These are phyloP conservation scores for Phragmatobia fuliginosa DNA, from an alignment of 2,888 invertebrate genomes.

Conservation along the genomic window DNA sequence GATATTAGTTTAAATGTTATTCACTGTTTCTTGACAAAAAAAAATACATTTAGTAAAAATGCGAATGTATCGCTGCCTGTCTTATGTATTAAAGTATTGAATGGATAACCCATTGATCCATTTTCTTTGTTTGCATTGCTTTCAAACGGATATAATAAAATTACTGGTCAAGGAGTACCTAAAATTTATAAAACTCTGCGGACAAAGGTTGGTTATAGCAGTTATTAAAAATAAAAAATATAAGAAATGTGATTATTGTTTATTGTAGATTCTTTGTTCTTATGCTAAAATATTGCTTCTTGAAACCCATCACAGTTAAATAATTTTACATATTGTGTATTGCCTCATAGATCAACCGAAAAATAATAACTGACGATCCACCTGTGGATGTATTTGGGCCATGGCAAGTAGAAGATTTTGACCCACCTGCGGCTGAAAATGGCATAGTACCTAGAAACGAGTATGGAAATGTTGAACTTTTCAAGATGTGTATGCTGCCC, in stretches of 20 bases:
- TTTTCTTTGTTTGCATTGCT: background rate
- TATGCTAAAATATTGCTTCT: background rate
- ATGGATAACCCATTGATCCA: background rate
- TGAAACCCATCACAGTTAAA: background rate
- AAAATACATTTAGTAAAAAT: no score
- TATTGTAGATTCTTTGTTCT: background rate
- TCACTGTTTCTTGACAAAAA: no score
- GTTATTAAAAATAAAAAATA: background rate
- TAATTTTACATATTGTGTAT: background rate
- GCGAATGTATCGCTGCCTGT: background rate
- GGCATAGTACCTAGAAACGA: constrained; percentile 98
- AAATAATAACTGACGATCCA: constrained; percentile 88
- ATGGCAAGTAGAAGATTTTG: constrained; percentile 98
- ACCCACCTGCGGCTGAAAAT: constrained; percentile 95
- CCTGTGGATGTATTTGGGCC: constrained; percentile 95
- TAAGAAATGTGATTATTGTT: background rate
- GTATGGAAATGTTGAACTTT: constrained; percentile 99
- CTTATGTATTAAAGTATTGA: background rate
- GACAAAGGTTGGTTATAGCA: background rate
- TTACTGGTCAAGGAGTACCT: no score
- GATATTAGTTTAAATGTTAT: no score
- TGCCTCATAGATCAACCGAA: constrained; percentile 72
- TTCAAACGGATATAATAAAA: no score
- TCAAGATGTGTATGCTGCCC: constrained; percentile 96
- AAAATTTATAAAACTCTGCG: background rate